A percentile compares a stretch with the other conserved stretches of the same genome.
phyloP scores from a whole-genome alignment of 2,113 vertebrate species.

The Cryptomyrus ogoouensis region DNA sequence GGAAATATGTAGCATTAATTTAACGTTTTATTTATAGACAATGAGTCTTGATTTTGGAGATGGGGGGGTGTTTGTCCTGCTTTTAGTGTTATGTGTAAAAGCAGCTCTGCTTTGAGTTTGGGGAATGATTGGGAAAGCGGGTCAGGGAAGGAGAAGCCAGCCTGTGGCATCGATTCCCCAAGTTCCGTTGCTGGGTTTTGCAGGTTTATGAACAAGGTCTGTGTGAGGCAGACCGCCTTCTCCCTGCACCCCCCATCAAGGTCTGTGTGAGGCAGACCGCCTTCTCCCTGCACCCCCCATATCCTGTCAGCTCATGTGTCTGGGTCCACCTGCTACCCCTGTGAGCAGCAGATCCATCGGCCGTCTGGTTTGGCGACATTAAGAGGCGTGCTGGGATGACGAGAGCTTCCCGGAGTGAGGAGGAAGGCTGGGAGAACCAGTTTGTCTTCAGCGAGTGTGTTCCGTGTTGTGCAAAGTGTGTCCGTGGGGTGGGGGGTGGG shows the following conservation, averaged over 20 bases:
- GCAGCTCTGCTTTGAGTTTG: not conserved
- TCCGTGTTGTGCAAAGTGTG: not conserved
- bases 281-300: not conserved
- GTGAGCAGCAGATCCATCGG: not conserved
- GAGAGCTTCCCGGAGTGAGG: not conserved
- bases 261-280: not conserved
- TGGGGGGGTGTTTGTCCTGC: not conserved
- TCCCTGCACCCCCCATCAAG: not conserved
- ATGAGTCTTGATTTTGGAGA: not conserved
- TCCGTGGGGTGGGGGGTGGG: not conserved
- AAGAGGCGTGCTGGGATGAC: not conserved
- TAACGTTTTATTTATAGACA: not conserved
- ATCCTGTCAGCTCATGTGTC: not conserved
- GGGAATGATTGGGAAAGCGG: not conserved
- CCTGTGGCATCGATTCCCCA: not conserved
- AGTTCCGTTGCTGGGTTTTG: not conserved
- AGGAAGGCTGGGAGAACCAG: not conserved
- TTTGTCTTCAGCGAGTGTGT: not conserved
- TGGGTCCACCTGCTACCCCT: not conserved
- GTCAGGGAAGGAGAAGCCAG: not conserved
- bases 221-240: not conserved
- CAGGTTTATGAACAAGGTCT: not conserved
- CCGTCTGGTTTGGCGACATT: not conserved
- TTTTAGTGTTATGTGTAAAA: not conserved
- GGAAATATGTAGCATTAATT: not conserved